Percentiles rank a stretch among this genome's conserved stretches.
Conservation (phyloP, 2,888 invertebrate genomes). For the Zelleria hepariella region DNA sequence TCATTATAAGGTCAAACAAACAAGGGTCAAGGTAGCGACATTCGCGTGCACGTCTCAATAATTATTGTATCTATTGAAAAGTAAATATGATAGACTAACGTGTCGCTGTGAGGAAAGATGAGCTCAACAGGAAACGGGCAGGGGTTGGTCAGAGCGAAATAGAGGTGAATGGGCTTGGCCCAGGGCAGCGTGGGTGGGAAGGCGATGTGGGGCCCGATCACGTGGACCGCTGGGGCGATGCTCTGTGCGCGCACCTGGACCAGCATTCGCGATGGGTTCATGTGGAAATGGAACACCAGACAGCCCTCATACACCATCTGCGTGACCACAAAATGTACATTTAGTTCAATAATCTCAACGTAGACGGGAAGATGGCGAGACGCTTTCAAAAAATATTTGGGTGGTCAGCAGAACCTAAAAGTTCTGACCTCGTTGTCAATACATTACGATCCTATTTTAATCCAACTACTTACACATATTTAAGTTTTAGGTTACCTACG, state of each 20-base stretch:
- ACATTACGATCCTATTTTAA: no score
- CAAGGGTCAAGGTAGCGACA: background rate
- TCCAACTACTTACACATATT: no score
- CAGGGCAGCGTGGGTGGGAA: conserved; percentile 77
- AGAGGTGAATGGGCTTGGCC: conserved; percentile 68
- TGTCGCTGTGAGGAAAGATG: conserved; percentile 77
- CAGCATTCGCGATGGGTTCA: conserved; percentile 58
- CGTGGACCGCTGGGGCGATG: conserved; percentile 61
- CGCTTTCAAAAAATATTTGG: no score
- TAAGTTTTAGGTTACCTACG: no score
- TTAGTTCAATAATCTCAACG: no score
- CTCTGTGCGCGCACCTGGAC: conserved; percentile 68
- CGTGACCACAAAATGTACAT: no score
- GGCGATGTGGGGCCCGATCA: conserved; percentile 60
- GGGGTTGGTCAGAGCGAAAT: conserved; percentile 74
- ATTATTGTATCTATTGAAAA: no score
- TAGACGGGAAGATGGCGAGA: no score
- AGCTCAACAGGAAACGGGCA: conserved; percentile 77
- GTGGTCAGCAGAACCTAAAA: no score
- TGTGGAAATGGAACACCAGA: conserved; percentile 58
- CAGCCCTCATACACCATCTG: conserved; percentile 56
- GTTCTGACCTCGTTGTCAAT: no score
- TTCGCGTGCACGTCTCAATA: no score
- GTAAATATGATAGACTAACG: conserved; percentile 44
- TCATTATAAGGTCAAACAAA: no score